Conservation (phyloP, 35 echinoderm and acorn worm species). For the Lytechinus pictus region DNA sequence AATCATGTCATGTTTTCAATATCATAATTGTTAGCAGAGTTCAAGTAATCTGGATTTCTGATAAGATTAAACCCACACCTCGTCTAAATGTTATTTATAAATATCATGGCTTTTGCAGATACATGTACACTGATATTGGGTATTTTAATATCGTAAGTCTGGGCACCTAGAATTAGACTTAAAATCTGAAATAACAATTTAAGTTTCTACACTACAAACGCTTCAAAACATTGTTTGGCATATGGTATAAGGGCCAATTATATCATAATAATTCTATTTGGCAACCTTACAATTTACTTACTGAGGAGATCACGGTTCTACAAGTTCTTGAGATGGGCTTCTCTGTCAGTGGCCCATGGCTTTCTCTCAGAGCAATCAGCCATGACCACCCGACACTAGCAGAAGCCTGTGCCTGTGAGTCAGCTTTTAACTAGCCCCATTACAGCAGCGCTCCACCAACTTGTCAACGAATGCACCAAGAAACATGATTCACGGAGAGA, state of each 20-base stretch:
- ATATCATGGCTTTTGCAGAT: no score
- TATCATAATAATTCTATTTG: no score
- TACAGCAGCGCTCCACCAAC: not conserved
- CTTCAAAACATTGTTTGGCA: no score
- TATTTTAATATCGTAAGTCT: no score
- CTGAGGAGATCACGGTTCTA: not conserved
- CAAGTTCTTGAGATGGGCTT: not conserved
- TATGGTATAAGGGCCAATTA: no score
- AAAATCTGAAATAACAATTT: no score
- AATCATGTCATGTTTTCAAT: not conserved
- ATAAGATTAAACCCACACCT: not conserved
- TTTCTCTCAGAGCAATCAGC: constrained; percentile 6
- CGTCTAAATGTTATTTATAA: not conserved
- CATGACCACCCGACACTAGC: constrained; percentile 15
- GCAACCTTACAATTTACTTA: no score
- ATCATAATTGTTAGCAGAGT: not conserved
- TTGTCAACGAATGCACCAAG: constrained; percentile 16
- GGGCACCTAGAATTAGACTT: no score
- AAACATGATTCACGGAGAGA: not conserved
- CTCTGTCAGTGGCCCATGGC: constrained; percentile 34
- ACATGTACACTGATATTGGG: no score
- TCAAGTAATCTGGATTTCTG: not conserved
- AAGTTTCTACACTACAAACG: no score
- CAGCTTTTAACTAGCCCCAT: constrained; percentile 28
- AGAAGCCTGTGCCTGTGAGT: not conserved